Evolutionary conservation across 2,113 vertebrate species (phyloP).

Genomic region (Cynopterus brachyotis): DNA sequence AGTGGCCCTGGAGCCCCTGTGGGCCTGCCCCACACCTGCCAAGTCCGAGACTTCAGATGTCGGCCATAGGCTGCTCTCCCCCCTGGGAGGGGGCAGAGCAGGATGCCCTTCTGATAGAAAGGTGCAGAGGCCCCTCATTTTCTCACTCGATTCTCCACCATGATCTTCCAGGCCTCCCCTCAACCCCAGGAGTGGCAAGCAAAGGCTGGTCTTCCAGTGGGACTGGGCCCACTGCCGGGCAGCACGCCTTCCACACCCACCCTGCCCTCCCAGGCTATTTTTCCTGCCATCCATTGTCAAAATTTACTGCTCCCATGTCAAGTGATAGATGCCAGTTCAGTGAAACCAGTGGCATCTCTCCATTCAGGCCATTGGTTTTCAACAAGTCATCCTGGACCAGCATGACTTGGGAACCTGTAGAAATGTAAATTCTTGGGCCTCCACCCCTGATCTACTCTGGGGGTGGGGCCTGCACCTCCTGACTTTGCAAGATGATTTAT

Average conservation of each 20-base stretch:
- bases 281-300: neutral
- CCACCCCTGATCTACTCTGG: neutral
- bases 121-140: neutral
- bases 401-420: neutral
- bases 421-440: neutral
- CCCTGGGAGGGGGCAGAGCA: neutral
- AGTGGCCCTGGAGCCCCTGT: neutral
- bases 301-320: neutral
- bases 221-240: neutral
- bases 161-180: neutral
- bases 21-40: slow-evolving; percentile 11
- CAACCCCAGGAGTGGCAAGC: neutral
- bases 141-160: neutral
- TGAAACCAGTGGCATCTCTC: neutral
- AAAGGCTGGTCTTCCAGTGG: neutral
- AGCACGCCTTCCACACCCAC: rapidly evolving
- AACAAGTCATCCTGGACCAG: neutral
- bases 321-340: neutral
- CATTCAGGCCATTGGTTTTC: neutral
- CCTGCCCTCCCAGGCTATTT: neutral
- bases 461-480: neutral
- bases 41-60: neutral
- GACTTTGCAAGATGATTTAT: neutral
- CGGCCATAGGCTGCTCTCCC: rapidly evolving
- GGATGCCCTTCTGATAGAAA: neutral